Evolutionary conservation across 2,113 vertebrate species (phyloP).

Genomic region (Dasyurus viverrinus): DNA sequence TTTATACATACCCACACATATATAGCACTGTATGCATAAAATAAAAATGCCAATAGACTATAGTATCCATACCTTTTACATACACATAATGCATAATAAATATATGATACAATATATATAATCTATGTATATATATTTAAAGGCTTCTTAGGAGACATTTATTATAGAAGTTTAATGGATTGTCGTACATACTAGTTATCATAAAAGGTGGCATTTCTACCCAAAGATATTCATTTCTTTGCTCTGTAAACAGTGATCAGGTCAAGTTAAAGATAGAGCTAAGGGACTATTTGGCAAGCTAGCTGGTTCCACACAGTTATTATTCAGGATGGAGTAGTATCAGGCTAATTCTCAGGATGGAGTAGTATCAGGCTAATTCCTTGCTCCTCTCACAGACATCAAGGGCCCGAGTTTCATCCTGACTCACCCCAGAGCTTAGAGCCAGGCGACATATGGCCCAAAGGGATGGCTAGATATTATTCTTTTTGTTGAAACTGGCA

Average conservation of each 20-base stretch:
- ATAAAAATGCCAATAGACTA: neutral
- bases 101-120: neutral
- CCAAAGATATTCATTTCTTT: neutral
- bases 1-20: neutral
- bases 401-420: neutral
- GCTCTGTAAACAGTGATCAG: slow-evolving; percentile 30
- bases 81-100: neutral
- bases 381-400: neutral
- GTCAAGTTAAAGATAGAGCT: neutral
- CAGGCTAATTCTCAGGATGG: neutral
- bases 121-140: neutral
- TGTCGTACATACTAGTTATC: neutral
- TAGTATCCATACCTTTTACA: neutral
- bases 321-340: rapidly evolving
- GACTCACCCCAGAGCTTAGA: neutral
- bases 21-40: neutral
- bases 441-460: neutral
- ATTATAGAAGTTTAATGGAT: neutral
- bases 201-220: neutral
- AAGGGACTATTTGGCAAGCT: neutral
- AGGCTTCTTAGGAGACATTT: neutral
- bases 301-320: neutral
- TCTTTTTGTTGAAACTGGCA: neutral
- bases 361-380: neutral
- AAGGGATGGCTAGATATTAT: neutral